Percentiles rank a stretch among this genome's conserved stretches.
Evolutionary conservation across 2,797 vertebrate species (phyloP).

Genomic region (Bufotes viridis): DNA sequence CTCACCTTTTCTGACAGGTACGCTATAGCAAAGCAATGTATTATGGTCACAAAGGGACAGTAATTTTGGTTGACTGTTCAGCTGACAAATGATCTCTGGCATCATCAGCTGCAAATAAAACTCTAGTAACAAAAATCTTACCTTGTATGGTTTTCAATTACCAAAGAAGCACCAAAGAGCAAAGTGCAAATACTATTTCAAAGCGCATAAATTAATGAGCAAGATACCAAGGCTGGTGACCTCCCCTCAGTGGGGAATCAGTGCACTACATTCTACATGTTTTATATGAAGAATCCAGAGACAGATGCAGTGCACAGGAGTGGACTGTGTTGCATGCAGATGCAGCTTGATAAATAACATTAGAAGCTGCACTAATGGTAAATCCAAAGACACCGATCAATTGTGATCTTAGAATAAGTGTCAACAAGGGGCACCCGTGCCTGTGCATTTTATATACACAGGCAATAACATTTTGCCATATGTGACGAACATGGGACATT

Average conservation of each 20-base stretch:
- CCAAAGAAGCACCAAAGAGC: neutral
- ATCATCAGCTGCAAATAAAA: neutral
- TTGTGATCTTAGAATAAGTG: too few relatives aligned
- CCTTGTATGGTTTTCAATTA: neutral
- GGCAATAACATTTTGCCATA: too few relatives aligned
- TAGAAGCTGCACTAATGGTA: too few relatives aligned
- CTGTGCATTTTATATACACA: too few relatives aligned
- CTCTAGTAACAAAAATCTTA: neutral
- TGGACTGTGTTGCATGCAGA: neutral
- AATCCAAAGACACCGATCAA: too few relatives aligned
- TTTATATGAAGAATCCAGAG: neutral
- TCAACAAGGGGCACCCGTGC: too few relatives aligned
- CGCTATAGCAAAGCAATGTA: neutral
- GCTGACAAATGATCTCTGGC: neutral
- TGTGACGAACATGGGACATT: too few relatives aligned
- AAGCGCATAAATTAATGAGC: neutral
- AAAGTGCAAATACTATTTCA: neutral
- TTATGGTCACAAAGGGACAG: neutral
- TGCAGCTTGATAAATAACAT: neutral
- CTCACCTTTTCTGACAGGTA: neutral
- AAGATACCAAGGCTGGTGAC: neutral
- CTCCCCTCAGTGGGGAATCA: neutral
- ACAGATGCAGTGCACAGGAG: neutral
- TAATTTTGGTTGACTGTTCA: neutral
- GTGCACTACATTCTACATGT: neutral